A percentile compares a stretch with the other conserved stretches of the same genome.
Conservation (phyloP, 2,797 vertebrate genomes). For the Xenops minutus region DNA sequence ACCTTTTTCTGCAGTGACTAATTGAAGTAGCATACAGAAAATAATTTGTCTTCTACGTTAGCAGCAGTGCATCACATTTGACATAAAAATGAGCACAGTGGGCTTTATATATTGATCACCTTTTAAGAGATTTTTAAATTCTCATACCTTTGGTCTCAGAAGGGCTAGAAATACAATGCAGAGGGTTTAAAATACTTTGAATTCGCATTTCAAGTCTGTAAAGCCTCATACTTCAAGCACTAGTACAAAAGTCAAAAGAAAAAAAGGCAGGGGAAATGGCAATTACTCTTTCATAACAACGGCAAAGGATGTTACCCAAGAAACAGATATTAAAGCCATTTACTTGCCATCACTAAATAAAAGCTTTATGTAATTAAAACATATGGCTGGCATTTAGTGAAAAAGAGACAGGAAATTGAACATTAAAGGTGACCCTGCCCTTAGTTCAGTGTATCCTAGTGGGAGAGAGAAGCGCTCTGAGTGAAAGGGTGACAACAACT, state of each 20-base stretch:
- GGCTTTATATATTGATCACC: neutral
- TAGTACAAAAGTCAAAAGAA: neutral
- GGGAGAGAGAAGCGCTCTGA: neutral
- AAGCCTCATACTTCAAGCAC: neutral
- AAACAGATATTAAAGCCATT: constrained; percentile 33
- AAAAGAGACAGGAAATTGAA: constrained; percentile 56
- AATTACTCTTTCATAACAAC: constrained; percentile 28
- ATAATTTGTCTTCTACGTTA: neutral
- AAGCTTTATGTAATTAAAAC: constrained; percentile 27
- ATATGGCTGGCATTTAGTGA: constrained; percentile 11
- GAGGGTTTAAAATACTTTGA: neutral
- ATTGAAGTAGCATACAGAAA: neutral
- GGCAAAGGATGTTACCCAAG: neutral
- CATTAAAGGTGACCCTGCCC: constrained; percentile 4
- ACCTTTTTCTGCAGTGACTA: neutral
- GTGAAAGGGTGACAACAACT: neutral
- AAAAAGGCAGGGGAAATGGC: neutral
- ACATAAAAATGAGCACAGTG: neutral
- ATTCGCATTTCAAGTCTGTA: neutral
- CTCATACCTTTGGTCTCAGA: neutral
- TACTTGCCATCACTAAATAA: constrained; percentile 28
- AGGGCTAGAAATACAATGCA: neutral
- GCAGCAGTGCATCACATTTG: neutral
- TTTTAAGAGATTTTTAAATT: neutral
- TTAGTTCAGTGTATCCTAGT: neutral